These are phyloP conservation scores for Epirrhoe tristata DNA, from an alignment of 2,888 invertebrate species.

Conservation along the genomic window DNA sequence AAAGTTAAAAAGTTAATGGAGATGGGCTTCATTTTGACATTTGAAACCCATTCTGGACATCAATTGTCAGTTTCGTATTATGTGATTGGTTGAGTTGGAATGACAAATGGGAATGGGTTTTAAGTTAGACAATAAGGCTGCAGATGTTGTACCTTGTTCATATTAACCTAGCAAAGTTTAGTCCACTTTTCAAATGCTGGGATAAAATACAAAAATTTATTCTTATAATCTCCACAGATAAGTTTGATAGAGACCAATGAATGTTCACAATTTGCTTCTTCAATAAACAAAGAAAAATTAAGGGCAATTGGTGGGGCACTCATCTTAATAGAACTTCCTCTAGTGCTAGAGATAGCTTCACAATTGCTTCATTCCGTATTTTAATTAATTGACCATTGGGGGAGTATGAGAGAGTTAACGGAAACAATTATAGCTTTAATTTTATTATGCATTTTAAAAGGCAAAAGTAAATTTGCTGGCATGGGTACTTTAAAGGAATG, in stretches of 20 bases:
- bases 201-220: too few species aligned
- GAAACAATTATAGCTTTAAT: not conserved
- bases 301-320: constrained; percentile 74
- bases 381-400: constrained; percentile 45
- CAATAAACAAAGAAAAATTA: constrained; percentile 71
- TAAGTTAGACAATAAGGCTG: too few species aligned
- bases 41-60: too few species aligned
- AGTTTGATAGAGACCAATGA: constrained; percentile 13
- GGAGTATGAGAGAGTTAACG: constrained; percentile 18
- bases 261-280: constrained; percentile 31
- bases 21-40: too few species aligned
- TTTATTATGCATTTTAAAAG: not conserved
- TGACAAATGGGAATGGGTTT: too few species aligned
- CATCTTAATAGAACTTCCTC: constrained; percentile 79
- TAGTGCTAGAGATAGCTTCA: constrained; percentile 52
- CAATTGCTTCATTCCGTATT: constrained; percentile 50
- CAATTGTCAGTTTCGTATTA: too few species aligned
- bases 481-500: too few species aligned
- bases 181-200: too few species aligned
- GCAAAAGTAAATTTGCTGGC: not conserved
- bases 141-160: too few species aligned
- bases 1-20: too few species aligned
- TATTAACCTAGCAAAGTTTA: too few species aligned
- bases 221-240: not conserved
- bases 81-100: too few species aligned